Evolutionary conservation across 1,140 invertebrate species (phyloP), one percentile per base, ranked within the genome.

Genomic region (Zophobas atratus): DNA sequence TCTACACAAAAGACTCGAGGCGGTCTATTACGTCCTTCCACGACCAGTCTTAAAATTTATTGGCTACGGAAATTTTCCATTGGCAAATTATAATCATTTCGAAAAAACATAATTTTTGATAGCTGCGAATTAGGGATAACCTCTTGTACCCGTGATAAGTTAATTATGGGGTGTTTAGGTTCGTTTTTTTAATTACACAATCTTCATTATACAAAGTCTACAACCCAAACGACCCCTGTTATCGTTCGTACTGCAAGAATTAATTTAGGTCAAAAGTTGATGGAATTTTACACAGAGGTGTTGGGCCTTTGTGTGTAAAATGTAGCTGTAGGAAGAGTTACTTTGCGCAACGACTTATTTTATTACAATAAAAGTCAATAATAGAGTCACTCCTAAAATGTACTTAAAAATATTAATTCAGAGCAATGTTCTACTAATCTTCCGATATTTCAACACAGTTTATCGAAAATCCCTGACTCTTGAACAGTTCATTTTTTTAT

Each of bases 381-480:
- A 1, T 46, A n/a, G 20, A 20, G 41, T 67, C 38, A 67, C 34
- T 36, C n/a, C 6, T n/a, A 33, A 67, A 2, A 41, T 43, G 38
- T 4, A 32, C 6, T 39, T 38, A 63, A 63, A 63, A 4, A 63
- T 63, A 51, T 63, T 63, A 63, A 67, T 43, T 41, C 39, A 5
- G 60, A 43, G 38, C 60, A 67, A 67, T 43, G 60, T 32, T 67
- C 60, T 67, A 43, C 38, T 67, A 67, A 67, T 67, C 60, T 41
- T 38, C 8, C 39, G 60, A 67, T 41, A 67, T 67, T 67, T 38
- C 60, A 43, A 67, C 60, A 67, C n/a, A 67, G 60, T 41, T 67
- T 67, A 67, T 67, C 60, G 43, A 5, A 67, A 41, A 67, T 43
- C 60, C 60, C 20, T 67, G 60, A 67, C 60, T 67, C 36, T 67